Percentiles rank a stretch among this genome's conserved stretches.
Evolutionary conservation across 2,797 vertebrate species (phyloP).

Genomic region (Leptoclinus maculatus): DNA sequence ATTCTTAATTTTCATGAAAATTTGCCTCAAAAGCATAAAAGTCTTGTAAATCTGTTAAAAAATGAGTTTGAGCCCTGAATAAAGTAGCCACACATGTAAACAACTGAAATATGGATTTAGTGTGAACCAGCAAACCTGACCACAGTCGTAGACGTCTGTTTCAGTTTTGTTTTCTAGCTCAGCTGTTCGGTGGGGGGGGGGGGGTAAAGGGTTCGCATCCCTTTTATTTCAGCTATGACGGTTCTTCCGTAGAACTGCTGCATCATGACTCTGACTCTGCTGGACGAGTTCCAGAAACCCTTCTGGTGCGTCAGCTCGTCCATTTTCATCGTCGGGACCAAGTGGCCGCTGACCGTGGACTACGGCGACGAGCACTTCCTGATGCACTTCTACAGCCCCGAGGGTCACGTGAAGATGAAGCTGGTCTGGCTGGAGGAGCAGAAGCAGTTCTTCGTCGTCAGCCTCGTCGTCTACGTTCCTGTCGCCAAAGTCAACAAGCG

Average conservation of each 20-base stretch:
- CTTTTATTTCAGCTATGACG: background rate
- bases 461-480: conserved; percentile 83
- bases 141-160: too few relatives aligned
- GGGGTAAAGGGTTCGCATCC: too few relatives aligned
- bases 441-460: conserved; percentile 85
- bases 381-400: conserved; percentile 74
- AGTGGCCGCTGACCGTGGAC: conserved; percentile 44
- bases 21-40: too few relatives aligned
- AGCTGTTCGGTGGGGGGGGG: background rate
- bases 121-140: too few relatives aligned
- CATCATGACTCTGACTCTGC: conserved; percentile 89
- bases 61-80: too few relatives aligned
- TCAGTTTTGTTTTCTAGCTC: background rate
- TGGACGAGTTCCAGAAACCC: conserved; percentile 87
- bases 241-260: conserved; percentile 86
- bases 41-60: too few relatives aligned
- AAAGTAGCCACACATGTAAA: too few relatives aligned
- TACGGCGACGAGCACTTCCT: conserved; percentile 79
- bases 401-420: conserved; percentile 82
- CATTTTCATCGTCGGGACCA: conserved; percentile 60
- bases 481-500: conserved; percentile 85
- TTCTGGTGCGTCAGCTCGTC: conserved; percentile 92
- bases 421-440: conserved; percentile 86
- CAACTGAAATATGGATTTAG: too few relatives aligned
- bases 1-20: too few relatives aligned